Base-by-base conservation (phyloP, 1,140 invertebrate species). In the Polypedilum pembai region DNA sequence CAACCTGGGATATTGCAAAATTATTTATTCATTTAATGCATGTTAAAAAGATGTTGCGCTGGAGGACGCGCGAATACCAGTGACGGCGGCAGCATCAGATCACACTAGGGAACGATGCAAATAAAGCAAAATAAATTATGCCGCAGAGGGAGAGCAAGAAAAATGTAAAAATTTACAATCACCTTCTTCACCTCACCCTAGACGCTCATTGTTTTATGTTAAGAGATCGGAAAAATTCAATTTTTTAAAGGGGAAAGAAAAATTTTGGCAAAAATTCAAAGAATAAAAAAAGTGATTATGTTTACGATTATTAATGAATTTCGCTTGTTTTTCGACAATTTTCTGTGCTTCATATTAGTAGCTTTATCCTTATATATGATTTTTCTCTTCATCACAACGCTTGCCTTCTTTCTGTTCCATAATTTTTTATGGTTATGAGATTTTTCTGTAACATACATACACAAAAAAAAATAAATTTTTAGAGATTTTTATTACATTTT, bases 1-100 rank as follows among this genome's bases (percentile, higher is more conserved):
- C 65, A 69, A 69, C 65, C 65, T 69, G 65, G 65, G 20, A 69
- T 69, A 69, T 69, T 69, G 65, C 65, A 69, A 69, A 69, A 69
- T 69, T 69, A 69, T 69, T 69, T 69, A 69, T 69, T 69, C 65
- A 69, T 69, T 69, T 69, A 20, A 69, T 69, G 17, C 65, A 69
- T 69, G 65, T 21, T 10, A 69, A 21, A 18, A 21, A 18, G 65
- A 69, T 69, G 65, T 21, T 69, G 20, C 65, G 45, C 45, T 56
- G n/a, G 45, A 56, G 45, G 45, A 56, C 45, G 45, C 45, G 45
- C 45, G 45, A 45, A 15, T 45, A 8, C 41, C 4, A 33, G 5
- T 33, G 24, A 4, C 45, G 12, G 3, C 10, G 45, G 12, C 12
- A 4, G 45, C 45, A n/a, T n/a, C n/a, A n/a, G n/a, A n/a, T 56